These are phyloP conservation scores for Oostethus manadensis DNA, from an alignment of 2,113 vertebrate genomes.

Conservation along the genomic window DNA sequence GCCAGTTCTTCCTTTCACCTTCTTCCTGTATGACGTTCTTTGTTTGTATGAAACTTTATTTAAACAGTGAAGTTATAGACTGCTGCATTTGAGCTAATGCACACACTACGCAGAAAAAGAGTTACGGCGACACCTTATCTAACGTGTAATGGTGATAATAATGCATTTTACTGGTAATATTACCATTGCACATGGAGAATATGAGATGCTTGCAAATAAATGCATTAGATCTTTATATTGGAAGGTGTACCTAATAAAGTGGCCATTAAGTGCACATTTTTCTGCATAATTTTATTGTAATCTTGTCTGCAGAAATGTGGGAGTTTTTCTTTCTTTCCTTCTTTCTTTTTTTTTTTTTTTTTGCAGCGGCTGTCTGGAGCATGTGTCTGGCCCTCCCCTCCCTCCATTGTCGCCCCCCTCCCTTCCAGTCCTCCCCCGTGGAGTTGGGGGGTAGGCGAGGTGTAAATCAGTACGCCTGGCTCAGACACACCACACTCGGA, in stretches of 20 bases:
- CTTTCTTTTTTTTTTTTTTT: background rate
- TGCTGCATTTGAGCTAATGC: background rate
- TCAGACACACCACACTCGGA: background rate
- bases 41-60: background rate
- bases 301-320: conserved; percentile 2
- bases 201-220: too few species aligned
- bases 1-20: conserved; percentile 6
- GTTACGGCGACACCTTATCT: too few species aligned
- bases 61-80: background rate
- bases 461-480: conserved; percentile 5
- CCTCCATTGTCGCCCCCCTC: background rate
- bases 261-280: background rate
- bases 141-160: too few species aligned
- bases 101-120: background rate
- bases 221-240: too few species aligned
- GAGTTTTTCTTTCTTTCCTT: background rate
- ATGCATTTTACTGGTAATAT: too few species aligned
- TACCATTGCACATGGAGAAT: too few species aligned
- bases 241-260: background rate
- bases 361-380: conserved; percentile 9
- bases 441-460: background rate
- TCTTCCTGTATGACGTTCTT: conserved; percentile 3
- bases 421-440: conserved; percentile 4
- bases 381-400: background rate
- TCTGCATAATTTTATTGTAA: background rate